A percentile compares a stretch with the other conserved stretches of the same genome.
phyloP scores from a whole-genome alignment of 92 coral and sea anemone genomes.

The Anthopleura xanthogrammica region DNA sequence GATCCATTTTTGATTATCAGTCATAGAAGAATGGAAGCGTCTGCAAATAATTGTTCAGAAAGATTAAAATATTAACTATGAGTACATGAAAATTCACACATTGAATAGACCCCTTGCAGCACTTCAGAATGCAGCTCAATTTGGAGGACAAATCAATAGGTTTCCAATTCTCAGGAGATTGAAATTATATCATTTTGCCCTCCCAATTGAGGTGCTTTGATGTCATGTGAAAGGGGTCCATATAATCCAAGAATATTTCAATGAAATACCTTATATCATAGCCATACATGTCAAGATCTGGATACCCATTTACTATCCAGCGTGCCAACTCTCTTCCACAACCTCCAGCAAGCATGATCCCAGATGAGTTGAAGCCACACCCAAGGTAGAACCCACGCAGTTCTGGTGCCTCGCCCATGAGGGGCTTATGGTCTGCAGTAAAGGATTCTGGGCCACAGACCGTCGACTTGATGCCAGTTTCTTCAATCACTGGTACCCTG shows the following conservation, averaged over 20 bases:
- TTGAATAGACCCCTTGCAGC: too few species aligned
- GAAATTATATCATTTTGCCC: too few species aligned
- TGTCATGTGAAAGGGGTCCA: too few species aligned
- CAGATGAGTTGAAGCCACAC: conserved; percentile 95
- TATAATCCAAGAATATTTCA: not conserved
- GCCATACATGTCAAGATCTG: conserved; percentile 96
- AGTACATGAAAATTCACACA: too few species aligned
- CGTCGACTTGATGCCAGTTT: conserved; percentile 96
- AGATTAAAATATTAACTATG: too few species aligned
- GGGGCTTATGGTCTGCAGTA: conserved; percentile 96
- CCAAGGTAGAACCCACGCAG: conserved; percentile 93
- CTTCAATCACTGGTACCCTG: conserved; percentile 85
- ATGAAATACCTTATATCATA: conserved; percentile 83
- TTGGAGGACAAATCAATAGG: too few species aligned
- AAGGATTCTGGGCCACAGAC: conserved; percentile 99
- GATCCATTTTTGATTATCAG: conserved; percentile 79
- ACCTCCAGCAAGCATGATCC: conserved; percentile 98
- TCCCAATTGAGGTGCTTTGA: too few species aligned
- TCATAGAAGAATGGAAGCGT: conserved; percentile 88
- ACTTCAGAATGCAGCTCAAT: too few species aligned
- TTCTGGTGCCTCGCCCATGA: conserved; percentile 95
- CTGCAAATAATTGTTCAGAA: conserved; percentile 31
- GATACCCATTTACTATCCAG: conserved; percentile 89
- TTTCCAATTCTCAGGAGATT: too few species aligned
- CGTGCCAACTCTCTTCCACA: conserved; percentile 96